Conservation (phyloP, 2,113 vertebrate species). For the Nerophis lumbriciformis region DNA sequence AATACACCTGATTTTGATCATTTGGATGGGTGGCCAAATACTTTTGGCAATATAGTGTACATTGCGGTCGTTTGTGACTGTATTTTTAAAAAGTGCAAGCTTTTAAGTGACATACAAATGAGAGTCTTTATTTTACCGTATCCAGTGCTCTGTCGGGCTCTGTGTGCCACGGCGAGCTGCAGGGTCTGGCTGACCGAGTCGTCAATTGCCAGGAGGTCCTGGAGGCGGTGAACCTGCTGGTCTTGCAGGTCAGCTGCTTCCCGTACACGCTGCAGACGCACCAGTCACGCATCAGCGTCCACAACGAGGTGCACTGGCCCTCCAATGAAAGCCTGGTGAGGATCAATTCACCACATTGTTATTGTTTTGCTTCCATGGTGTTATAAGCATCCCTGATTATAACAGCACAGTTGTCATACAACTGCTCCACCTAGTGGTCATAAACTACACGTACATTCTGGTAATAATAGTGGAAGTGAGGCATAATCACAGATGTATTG, state of each 20-base stretch:
- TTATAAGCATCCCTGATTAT: not conserved
- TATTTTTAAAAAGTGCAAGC: no score
- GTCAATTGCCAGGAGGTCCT: conserved; percentile 95
- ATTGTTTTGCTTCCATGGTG: no score
- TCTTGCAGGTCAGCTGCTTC: conserved; percentile 97
- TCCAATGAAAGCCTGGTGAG: conserved; percentile 78
- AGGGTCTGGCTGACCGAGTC: conserved; percentile 91
- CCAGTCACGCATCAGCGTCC: conserved; percentile 87
- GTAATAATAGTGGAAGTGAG: no score
- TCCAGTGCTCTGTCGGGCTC: conserved; percentile 81
- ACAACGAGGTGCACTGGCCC: conserved; percentile 95
- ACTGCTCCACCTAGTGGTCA: conserved; percentile 34
- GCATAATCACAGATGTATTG: no score
- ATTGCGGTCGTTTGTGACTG: no score
- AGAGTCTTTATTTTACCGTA: not conserved
- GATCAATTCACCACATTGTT: not conserved
- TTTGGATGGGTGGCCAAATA: no score
- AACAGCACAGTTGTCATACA: conserved; percentile 1
- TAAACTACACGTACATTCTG: not conserved
- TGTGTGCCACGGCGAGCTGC: conserved; percentile 87
- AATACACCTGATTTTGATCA: no score
- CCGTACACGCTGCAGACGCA: conserved; percentile 90
- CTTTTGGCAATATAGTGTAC: no score
- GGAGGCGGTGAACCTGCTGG: conserved; percentile 90
- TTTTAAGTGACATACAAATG: not conserved